phyloP scores from a whole-genome alignment of 2,888 invertebrate genomes.

The Pseudoips prasinana region DNA sequence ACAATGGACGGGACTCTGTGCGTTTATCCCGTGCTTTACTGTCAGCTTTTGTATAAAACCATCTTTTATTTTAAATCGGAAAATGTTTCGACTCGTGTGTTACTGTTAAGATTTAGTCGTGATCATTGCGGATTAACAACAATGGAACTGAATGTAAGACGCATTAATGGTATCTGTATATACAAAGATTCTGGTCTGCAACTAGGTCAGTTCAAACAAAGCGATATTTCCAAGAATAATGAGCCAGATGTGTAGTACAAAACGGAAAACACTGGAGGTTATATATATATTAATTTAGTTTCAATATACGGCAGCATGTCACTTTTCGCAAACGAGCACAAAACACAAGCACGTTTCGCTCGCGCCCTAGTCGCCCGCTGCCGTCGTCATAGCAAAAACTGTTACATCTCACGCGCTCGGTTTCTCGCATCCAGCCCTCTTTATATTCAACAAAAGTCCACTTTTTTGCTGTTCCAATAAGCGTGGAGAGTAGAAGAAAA shows the following conservation, averaged over 20 bases:
- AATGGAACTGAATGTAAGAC: too few species aligned
- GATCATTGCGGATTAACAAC: too few species aligned
- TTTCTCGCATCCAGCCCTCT: conserved; percentile 37
- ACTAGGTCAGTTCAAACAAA: too few species aligned
- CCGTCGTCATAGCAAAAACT: conserved; percentile 48
- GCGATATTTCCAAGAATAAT: too few species aligned
- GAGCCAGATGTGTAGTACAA: conserved; percentile 3
- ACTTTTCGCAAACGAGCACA: conserved; percentile 39
- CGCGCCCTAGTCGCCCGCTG: conserved; percentile 24
- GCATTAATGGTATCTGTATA: too few species aligned
- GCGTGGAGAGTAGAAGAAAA: conserved; percentile 44
- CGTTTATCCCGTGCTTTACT: conserved; percentile 52
- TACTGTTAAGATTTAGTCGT: not conserved
- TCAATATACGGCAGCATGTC: conserved; percentile 37
- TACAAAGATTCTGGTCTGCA: too few species aligned
- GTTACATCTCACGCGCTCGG: conserved; percentile 46
- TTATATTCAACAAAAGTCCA: conserved; percentile 56
- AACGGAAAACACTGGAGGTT: conserved; percentile 16
- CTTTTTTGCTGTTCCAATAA: conserved; percentile 49
- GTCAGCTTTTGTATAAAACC: conserved; percentile 54
- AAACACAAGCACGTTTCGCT: conserved; percentile 43
- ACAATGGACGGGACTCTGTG: conserved; percentile 53
- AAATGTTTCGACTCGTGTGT: conserved; percentile 7
- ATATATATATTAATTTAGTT: conserved; percentile 34
- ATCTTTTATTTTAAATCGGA: conserved; percentile 18